Conservation (phyloP, 2,888 invertebrate species). For the Pristionchus arcanus region DNA sequence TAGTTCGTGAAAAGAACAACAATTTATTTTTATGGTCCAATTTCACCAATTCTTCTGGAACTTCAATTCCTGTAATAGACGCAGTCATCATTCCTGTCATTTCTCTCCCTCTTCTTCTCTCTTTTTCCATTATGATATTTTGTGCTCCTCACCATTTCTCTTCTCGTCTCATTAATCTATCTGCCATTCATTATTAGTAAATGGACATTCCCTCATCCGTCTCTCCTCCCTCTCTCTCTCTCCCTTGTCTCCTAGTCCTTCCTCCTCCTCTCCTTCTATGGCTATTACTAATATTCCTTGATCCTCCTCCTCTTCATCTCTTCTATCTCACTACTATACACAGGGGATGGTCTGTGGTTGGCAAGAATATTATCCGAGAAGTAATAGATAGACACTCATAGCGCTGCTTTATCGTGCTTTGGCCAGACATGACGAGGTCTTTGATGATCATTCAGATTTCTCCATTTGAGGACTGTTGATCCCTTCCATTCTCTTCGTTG, state of each 20-base stretch:
- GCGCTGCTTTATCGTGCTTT: background rate
- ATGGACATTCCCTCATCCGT: conserved; percentile 17
- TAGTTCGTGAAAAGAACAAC: too few relatives aligned
- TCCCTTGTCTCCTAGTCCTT: conserved; percentile 34
- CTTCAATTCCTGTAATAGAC: background rate
- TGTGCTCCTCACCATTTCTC: conserved; percentile 34
- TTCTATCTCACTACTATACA: background rate
- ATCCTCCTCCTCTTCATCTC: background rate
- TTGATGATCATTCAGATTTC: background rate
- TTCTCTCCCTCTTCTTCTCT: background rate
- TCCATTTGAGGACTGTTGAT: background rate
- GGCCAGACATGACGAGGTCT: too few relatives aligned
- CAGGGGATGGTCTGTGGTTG: background rate
- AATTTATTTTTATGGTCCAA: background rate
- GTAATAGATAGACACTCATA: too few relatives aligned
- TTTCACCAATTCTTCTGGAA: background rate
- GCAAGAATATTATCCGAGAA: background rate
- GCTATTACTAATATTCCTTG: conserved; percentile 48
- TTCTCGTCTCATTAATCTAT: conserved; percentile 39
- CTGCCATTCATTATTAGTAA: conserved; percentile 52
- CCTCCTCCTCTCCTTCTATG: background rate
- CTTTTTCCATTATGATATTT: conserved; percentile 42
- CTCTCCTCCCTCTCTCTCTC: conserved; percentile 49
- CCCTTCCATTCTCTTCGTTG: background rate
- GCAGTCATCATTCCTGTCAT: background rate